phyloP scores from a whole-genome alignment of 1,140 invertebrate genomes.

The Eulimnadia texana region DNA sequence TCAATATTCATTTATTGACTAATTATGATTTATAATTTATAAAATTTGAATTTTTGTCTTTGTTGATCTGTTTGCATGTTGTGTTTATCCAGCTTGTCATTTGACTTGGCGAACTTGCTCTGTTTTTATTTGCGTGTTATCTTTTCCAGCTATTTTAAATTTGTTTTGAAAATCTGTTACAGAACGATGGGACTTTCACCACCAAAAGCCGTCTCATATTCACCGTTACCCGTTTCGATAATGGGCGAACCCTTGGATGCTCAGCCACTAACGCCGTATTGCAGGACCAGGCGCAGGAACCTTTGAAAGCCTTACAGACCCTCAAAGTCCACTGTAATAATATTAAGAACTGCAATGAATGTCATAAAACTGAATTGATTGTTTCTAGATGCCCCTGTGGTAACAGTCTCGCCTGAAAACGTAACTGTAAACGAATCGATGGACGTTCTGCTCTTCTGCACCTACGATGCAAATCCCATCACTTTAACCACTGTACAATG shows the following conservation, averaged over 20 bases:
- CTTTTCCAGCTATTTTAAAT: neutral
- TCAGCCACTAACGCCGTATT: conserved; percentile 66
- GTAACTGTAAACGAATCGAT: conserved; percentile 61
- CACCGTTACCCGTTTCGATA: conserved; percentile 61
- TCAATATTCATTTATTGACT: too few species aligned
- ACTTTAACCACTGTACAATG: conserved; percentile 54
- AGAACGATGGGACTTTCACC: conserved; percentile 58
- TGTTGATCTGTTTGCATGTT: too few species aligned
- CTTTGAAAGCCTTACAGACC: conserved; percentile 46
- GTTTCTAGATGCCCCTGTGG: conserved; percentile 59
- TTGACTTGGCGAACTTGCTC: too few species aligned
- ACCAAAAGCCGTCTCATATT: conserved; percentile 61
- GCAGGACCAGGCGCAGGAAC: conserved; percentile 47
- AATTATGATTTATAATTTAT: too few species aligned
- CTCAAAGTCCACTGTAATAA: conserved; percentile 73
- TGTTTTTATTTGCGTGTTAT: neutral
- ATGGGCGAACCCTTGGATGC: conserved; percentile 60
- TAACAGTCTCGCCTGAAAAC: conserved; percentile 50
- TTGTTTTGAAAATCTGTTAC: conserved; percentile 21
- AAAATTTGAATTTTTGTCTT: too few species aligned
- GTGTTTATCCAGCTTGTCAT: too few species aligned
- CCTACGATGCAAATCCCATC: conserved; percentile 67
- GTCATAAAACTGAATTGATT: conserved; percentile 1
- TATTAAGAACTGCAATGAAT: conserved; percentile 15
- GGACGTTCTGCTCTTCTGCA: conserved; percentile 55